Evolutionary conservation across 2,797 vertebrate genomes (phyloP), one percentile per base, ranked within the genome.

Genomic region (Channa striata): DNA sequence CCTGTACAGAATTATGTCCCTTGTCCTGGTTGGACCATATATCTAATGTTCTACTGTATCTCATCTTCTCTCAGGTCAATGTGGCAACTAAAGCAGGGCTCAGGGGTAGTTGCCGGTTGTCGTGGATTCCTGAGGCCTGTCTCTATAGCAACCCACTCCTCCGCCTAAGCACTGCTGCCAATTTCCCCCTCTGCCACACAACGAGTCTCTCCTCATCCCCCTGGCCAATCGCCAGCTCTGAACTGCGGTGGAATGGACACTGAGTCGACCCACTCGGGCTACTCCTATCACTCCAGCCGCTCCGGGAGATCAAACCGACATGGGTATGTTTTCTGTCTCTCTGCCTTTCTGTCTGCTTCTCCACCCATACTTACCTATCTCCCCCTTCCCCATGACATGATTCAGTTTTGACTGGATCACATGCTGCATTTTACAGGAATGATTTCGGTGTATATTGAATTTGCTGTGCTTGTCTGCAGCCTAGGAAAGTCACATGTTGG

Each of bases 251-350:
- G 91, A 89, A 99, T 99, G 97, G 97, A 99, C 94, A 98, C 96
- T 3, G 97, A 99, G 92, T 99, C 97, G 2, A 98, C 96, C 0
- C 97, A 97, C 83, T 98, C 97, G 17, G 97, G 96, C 72, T 97
- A 97, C 91, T 98, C 97, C 68, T 96, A 97, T 89, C 96, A 97
- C 86, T 98, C 96, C 79, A 94, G 96, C 87, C 96, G 96, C 88
- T 98, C 97, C 8, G 96, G 96, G 86, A 96, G 96, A 84, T 96
- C 96, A 79, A 97, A 97, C 89, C 94, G 96, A 79, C 96, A 96
- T 83, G 96, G 96, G 97, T 98, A 95, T 78, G 95, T 82, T 74
- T 78, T 66, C 71, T 16, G 61, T 59, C 54, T 66, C 64, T 42
- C 20, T 23, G 13, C 36, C 44, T 63, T 47, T 11, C 44, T 59